Evolutionary conservation across 2,797 vertebrate genomes (phyloP).

Genomic region (Trematomus bernacchii): DNA sequence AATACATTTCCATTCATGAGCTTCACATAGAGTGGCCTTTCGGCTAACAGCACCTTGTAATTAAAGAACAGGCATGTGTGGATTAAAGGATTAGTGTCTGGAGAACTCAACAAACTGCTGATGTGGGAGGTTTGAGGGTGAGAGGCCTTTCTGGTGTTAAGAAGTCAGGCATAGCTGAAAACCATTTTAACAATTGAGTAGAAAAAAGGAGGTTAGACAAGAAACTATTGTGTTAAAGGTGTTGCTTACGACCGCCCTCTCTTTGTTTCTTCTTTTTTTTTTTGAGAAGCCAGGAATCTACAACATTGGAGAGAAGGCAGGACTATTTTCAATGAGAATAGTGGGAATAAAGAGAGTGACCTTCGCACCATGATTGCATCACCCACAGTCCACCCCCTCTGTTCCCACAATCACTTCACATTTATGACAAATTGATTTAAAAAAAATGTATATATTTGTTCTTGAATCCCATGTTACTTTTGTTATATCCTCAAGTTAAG

Average conservation of each 20-base stretch:
- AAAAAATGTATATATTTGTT: too few relatives aligned
- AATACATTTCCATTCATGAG: constrained; percentile 5
- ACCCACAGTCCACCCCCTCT: not conserved
- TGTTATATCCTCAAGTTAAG: not conserved
- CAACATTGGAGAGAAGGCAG: constrained; percentile 46
- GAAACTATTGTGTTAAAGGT: constrained; percentile 12
- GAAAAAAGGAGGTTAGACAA: not conserved
- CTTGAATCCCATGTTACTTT: not conserved
- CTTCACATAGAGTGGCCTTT: constrained; percentile 16
- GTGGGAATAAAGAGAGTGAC: constrained; percentile 59
- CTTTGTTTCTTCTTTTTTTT: constrained; percentile 4
- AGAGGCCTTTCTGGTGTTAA: constrained; percentile 44
- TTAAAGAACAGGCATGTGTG: constrained; percentile 46
- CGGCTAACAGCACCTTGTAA: constrained; percentile 51
- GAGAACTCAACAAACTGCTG: constrained; percentile 26
- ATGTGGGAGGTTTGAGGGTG: constrained; percentile 23
- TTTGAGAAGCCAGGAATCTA: constrained; percentile 49
- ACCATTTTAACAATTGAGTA: constrained; percentile 1
- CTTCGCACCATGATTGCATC: constrained; percentile 47
- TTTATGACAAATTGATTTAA: not conserved
- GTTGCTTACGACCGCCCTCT: constrained; percentile 17
- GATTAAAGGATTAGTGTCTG: constrained; percentile 74
- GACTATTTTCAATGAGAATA: constrained; percentile 62
- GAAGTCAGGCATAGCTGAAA: constrained; percentile 26
- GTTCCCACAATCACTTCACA: too few relatives aligned